These are phyloP conservation scores for Centruroides sculpturatus DNA, from an alignment of 1,140 invertebrate species.

Conservation along the genomic window DNA sequence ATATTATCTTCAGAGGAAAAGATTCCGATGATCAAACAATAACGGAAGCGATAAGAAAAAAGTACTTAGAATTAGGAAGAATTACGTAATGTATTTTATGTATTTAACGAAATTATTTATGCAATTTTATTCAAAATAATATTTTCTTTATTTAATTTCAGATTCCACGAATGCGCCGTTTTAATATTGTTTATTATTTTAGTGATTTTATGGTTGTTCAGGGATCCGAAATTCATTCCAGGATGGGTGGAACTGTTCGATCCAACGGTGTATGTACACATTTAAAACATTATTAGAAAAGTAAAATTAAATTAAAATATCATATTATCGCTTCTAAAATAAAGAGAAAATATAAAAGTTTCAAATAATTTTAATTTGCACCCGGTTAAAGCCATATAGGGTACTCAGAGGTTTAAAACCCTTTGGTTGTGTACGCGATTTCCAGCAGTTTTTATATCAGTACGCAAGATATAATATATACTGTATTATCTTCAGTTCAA, in stretches of 20 bases:
- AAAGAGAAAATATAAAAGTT: no score
- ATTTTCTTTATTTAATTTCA: slow-evolving; percentile 6
- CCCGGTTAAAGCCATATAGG: no score
- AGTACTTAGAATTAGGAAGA: slow-evolving; percentile 16
- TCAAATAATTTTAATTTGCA: no score
- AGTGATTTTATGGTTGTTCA: slow-evolving; percentile 73
- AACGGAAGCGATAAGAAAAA: slow-evolving; percentile 9
- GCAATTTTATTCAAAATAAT: neutral
- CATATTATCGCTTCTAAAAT: no score
- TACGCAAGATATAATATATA: no score
- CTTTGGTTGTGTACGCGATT: no score
- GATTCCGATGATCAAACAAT: slow-evolving; percentile 8
- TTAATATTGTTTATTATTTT: slow-evolving; percentile 59
- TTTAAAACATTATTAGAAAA: no score
- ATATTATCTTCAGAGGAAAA: neutral
- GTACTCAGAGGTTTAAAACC: no score
- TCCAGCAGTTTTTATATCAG: no score
- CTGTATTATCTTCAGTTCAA: no score
- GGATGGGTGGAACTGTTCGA: slow-evolving; percentile 51
- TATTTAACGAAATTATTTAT: neutral
- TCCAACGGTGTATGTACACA: slow-evolving; percentile 30
- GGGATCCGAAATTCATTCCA: slow-evolving; percentile 62
- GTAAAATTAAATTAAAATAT: no score
- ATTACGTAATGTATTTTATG: slow-evolving; percentile 11
- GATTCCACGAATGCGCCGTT: slow-evolving; percentile 60